Evolutionary conservation across 2,797 vertebrate species (phyloP).

Genomic region (Thunnus albacares): DNA sequence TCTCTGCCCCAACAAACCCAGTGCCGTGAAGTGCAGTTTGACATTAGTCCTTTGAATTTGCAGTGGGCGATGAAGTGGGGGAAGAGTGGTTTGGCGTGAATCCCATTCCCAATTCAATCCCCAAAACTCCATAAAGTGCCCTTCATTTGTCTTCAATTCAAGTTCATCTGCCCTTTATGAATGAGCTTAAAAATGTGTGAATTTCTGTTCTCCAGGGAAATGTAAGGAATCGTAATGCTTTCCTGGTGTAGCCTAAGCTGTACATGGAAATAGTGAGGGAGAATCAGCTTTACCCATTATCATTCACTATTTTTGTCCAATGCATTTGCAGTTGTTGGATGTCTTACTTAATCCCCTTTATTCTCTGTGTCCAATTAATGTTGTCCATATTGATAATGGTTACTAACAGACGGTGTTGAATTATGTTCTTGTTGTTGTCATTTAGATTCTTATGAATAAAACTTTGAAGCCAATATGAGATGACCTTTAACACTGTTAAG

Average conservation of each 20-base stretch:
- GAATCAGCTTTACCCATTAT: conserved; percentile 16
- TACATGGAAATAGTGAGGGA: neutral
- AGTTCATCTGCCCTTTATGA: conserved; percentile 40
- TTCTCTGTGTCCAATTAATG: conserved; percentile 12
- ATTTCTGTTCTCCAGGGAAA: conserved; percentile 14
- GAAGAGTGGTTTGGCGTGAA: conserved; percentile 47
- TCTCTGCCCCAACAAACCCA: conserved; percentile 53
- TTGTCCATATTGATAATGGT: neutral
- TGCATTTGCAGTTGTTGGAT: neutral
- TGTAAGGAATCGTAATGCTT: conserved; percentile 28
- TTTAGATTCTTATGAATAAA: conserved; percentile 50
- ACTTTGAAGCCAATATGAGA: conserved; percentile 31
- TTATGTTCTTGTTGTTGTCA: conserved; percentile 40
- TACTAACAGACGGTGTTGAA: neutral
- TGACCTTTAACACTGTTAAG: conserved; percentile 60
- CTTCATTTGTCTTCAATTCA: conserved; percentile 62
- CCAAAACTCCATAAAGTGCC: conserved; percentile 52
- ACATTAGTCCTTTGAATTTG: conserved; percentile 59
- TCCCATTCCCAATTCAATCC: conserved; percentile 54
- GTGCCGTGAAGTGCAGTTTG: conserved; percentile 49
- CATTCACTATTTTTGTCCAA: conserved; percentile 5
- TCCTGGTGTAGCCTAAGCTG: conserved; percentile 1
- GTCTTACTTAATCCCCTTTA: neutral
- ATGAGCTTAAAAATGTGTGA: conserved; percentile 24
- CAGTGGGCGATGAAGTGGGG: conserved; percentile 42